These are phyloP conservation scores for Lasioglossum oenotherae DNA, from an alignment of 2,888 invertebrate species.

Conservation along the genomic window DNA sequence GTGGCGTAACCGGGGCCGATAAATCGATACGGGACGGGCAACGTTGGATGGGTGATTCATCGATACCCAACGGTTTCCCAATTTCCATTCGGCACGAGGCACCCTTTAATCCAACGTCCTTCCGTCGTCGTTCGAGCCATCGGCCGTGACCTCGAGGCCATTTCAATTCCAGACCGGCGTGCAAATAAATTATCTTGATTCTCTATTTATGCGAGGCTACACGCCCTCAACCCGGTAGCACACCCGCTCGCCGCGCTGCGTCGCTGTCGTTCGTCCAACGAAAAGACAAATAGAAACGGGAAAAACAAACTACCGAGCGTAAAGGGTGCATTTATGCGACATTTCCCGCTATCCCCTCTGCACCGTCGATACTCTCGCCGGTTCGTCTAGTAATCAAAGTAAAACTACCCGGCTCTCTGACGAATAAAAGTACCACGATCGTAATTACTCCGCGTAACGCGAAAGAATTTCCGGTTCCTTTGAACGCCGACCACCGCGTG, in stretches of 20 bases:
- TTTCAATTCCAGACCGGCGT: slow-evolving; percentile 71
- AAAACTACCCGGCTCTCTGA: slow-evolving; percentile 10
- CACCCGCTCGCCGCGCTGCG: background rate
- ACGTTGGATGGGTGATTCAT: slow-evolving; percentile 66
- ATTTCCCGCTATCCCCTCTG: background rate
- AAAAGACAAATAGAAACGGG: background rate
- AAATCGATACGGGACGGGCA: slow-evolving; percentile 72
- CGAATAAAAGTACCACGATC: slow-evolving; percentile 41
- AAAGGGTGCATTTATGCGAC: background rate
- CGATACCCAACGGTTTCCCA: slow-evolving; percentile 72
- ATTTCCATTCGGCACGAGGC: slow-evolving; percentile 76
- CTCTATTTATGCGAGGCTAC: slow-evolving; percentile 52
- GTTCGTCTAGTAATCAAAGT: slow-evolving; percentile 51
- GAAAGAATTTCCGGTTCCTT: slow-evolving; percentile 3
- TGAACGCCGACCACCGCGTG: background rate
- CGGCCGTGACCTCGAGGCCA: slow-evolving; percentile 77
- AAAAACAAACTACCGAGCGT: background rate
- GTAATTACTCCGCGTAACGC: slow-evolving; percentile 14
- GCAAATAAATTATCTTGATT: slow-evolving; percentile 76
- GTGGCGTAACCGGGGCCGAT: slow-evolving; percentile 70
- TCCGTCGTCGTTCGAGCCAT: slow-evolving; percentile 72
- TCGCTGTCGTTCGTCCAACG: slow-evolving; percentile 10
- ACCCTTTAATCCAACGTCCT: slow-evolving; percentile 73
- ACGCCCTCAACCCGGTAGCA: background rate
- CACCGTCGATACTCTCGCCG: background rate